These are phyloP conservation scores for Corapipo altera DNA, from an alignment of 2,113 vertebrate species.

Conservation along the genomic window DNA sequence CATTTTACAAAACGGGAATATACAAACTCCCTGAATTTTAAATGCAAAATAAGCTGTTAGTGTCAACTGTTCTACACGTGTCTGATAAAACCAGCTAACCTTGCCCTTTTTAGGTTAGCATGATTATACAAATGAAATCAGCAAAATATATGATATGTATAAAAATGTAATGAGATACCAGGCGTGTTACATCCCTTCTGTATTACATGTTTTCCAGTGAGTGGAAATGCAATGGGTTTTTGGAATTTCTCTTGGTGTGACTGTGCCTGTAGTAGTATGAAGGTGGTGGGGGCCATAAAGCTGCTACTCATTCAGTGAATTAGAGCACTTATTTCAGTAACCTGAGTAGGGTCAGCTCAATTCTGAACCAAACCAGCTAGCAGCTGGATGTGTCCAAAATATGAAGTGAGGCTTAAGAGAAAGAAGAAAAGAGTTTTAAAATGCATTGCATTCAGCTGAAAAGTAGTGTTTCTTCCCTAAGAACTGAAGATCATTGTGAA, in stretches of 20 bases:
- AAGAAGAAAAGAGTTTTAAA: background rate
- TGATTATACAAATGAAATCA: background rate
- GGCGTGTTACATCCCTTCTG: background rate
- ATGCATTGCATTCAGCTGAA: background rate
- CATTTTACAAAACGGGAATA: background rate
- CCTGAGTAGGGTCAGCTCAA: background rate
- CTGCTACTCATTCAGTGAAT: background rate
- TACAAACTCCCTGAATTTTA: background rate
- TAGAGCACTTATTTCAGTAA: background rate
- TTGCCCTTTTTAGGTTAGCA: background rate
- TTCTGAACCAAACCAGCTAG: background rate
- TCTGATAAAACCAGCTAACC: background rate
- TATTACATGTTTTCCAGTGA: background rate
- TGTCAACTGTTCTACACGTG: background rate
- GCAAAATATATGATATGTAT: background rate
- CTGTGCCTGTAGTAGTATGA: background rate
- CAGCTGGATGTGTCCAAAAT: background rate
- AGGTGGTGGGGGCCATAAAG: background rate
- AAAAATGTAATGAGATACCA: background rate
- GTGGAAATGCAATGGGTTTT: background rate
- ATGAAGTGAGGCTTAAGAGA: background rate
- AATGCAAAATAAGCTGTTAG: background rate
- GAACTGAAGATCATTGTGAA: background rate
- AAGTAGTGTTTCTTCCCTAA: background rate
- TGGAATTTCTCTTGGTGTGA: background rate